Conservation (phyloP, 2,888 invertebrate species). For the Caenorhabditis macrosperma region DNA sequence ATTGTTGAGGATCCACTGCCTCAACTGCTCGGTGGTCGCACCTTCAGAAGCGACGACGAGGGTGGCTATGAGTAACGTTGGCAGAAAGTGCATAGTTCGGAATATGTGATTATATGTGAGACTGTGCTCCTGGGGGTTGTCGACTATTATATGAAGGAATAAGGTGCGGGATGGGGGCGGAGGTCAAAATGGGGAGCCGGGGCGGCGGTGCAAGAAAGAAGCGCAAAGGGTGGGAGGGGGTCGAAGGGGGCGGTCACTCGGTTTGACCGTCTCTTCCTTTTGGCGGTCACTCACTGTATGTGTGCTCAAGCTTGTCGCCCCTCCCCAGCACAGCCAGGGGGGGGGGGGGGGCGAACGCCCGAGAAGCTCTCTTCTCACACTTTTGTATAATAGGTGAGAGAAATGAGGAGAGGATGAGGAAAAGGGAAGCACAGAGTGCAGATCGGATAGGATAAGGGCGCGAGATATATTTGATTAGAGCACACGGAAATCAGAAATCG, state of each 20-base stretch:
- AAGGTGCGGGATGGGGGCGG: conserved; percentile 7
- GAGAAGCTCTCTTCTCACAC: conserved; percentile 49
- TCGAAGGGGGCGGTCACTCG: conserved; percentile 26
- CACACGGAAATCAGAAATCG: neutral
- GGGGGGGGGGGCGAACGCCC: neutral
- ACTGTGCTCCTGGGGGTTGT: neutral
- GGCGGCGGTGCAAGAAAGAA: conserved; percentile 27
- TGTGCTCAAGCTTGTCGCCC: conserved; percentile 50
- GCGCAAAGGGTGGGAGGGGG: conserved; percentile 22
- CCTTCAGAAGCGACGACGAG: conserved; percentile 14
- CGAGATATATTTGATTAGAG: neutral
- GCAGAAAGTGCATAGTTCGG: conserved; percentile 22
- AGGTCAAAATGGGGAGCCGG: conserved; percentile 6
- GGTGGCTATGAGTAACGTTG: conserved; percentile 3
- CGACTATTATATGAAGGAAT: conserved; percentile 12
- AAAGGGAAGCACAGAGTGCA: neutral
- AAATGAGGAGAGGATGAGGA: neutral
- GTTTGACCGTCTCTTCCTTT: conserved; percentile 1
- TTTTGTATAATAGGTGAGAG: conserved; percentile 31
- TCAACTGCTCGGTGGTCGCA: conserved; percentile 76
- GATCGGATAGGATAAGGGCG: neutral
- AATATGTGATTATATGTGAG: neutral
- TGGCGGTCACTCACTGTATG: conserved; percentile 38
- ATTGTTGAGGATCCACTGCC: conserved; percentile 76
- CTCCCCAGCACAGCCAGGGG: too few species aligned